These are phyloP conservation scores for Syngnathus floridae DNA, from an alignment of 2,113 vertebrate species.

Conservation along the genomic window DNA sequence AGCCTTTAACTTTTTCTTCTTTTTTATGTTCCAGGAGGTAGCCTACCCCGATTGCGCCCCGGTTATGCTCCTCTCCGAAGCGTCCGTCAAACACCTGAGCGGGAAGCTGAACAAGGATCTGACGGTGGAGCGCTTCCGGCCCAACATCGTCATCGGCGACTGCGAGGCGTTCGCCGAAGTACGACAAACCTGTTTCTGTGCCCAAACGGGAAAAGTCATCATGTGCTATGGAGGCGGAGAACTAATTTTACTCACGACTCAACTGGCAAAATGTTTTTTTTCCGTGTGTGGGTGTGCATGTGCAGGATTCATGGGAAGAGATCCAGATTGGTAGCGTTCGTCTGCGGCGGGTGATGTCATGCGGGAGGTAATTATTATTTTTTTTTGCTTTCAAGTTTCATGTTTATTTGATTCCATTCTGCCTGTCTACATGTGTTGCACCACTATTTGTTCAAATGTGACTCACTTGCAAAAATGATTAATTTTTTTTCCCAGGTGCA, in stretches of 20 bases:
- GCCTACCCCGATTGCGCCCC: conserved; percentile 81
- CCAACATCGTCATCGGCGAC: conserved; percentile 80
- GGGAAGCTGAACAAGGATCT: conserved; percentile 72
- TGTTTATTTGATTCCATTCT: neutral
- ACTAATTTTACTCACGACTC: conserved; percentile 49
- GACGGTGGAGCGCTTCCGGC: conserved; percentile 78
- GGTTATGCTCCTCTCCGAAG: conserved; percentile 79
- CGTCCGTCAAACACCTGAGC: conserved; percentile 83
- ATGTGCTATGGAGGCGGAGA: conserved; percentile 27
- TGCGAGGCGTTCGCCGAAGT: conserved; percentile 86
- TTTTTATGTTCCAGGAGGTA: conserved; percentile 74
- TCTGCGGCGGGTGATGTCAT: conserved; percentile 78
- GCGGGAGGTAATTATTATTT: conserved; percentile 78
- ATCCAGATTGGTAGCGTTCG: conserved; percentile 79
- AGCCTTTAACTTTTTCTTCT: neutral
- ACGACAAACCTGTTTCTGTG: neutral
- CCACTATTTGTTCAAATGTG: neutral
- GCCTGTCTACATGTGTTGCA: neutral
- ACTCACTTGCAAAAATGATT: too few relatives aligned
- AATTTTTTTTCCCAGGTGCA: conserved; percentile 72
- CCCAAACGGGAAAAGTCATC: neutral
- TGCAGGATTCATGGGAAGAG: conserved; percentile 87
- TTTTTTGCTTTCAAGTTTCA: neutral
- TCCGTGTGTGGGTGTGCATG: neutral
- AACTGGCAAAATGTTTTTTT: conserved; percentile 34